Conservation (phyloP, 2,113 vertebrate species). For the Cololabis saira region DNA sequence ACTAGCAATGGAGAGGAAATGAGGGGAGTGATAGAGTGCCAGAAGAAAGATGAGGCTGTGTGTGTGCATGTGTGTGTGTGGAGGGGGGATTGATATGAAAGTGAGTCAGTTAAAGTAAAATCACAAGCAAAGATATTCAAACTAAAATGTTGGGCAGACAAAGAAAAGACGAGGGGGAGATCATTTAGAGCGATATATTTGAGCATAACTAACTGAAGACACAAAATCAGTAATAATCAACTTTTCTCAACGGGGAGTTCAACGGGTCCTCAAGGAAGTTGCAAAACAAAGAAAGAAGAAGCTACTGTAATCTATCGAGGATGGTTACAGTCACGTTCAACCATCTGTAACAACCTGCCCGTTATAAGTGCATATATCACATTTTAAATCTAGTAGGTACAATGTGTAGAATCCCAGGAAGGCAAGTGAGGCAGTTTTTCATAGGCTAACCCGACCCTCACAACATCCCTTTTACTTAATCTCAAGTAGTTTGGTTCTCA, state of each 20-base stretch:
- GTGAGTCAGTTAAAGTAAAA: constrained; percentile 44
- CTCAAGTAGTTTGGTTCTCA: constrained; percentile 71
- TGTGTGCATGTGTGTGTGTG: too few relatives aligned
- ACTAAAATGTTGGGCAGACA: constrained; percentile 7
- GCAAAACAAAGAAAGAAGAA: constrained; percentile 12
- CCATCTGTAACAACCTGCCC: constrained; percentile 78
- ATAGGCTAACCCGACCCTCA: constrained; percentile 24
- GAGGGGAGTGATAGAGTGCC: constrained; percentile 26
- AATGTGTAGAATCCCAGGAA: constrained; percentile 76
- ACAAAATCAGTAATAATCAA: constrained; percentile 69
- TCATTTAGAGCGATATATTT: constrained; percentile 50
- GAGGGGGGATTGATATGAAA: constrained; percentile 22
- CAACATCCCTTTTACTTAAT: neutral
- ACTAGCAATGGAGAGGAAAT: constrained; percentile 43
- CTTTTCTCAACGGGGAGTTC: constrained; percentile 65
- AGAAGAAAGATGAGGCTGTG: constrained; percentile 31
- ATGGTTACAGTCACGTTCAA: constrained; percentile 30
- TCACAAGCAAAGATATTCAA: constrained; percentile 10
- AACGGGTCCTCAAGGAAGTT: constrained; percentile 57
- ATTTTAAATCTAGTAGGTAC: constrained; percentile 80
- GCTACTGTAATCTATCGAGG: constrained; percentile 61
- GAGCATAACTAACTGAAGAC: constrained; percentile 68
- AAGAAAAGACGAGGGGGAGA: constrained; percentile 45
- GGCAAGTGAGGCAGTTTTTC: constrained; percentile 70
- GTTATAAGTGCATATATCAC: constrained; percentile 77